These are phyloP conservation scores for Nycticorax nycticorax DNA, from an alignment of 2,113 vertebrate genomes.

Conservation along the genomic window DNA sequence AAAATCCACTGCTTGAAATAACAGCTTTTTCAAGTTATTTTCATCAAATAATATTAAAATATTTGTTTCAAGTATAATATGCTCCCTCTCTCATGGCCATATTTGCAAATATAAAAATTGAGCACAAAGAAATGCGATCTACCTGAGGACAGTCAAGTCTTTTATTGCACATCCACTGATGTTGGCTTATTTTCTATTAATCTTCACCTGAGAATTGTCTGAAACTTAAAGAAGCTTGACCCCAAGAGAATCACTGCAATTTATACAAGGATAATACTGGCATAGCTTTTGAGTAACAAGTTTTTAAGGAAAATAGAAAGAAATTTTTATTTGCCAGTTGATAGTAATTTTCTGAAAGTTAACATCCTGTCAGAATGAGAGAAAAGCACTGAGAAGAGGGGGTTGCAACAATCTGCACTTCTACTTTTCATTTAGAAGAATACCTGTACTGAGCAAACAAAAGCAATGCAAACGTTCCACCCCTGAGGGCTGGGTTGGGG, in stretches of 20 bases:
- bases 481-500: rapidly evolving
- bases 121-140: not conserved
- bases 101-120: not conserved
- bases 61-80: not conserved
- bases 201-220: not conserved
- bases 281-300: not conserved
- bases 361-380: not conserved
- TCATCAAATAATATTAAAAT: not conserved
- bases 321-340: not conserved
- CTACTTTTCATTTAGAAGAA: not conserved
- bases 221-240: not conserved
- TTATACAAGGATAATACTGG: not conserved
- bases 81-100: not conserved
- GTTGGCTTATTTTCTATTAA: not conserved
- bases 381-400: not conserved
- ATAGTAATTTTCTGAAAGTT: not conserved
- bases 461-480: not conserved
- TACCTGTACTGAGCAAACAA: not conserved
- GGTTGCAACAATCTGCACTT: not conserved
- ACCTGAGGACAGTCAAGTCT: not conserved
- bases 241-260: not conserved
- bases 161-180: not conserved
- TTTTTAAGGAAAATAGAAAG: not conserved
- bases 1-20: not conserved
- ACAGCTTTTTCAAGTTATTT: not conserved